phyloP scores from a whole-genome alignment of 2,888 invertebrate species.

The Mystacides longicornis region DNA sequence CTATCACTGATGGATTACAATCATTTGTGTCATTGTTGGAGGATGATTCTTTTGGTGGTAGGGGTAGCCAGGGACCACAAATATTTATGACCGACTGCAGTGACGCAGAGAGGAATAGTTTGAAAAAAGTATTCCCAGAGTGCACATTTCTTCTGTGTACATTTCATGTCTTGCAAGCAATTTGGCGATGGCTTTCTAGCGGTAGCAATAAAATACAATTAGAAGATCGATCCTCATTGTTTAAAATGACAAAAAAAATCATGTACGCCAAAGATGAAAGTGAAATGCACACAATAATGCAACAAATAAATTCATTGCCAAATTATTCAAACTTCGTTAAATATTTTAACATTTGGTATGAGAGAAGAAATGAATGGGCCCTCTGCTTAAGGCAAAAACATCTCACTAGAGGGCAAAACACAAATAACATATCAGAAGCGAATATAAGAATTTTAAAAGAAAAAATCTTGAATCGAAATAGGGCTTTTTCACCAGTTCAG shows the following conservation, averaged over 20 bases:
- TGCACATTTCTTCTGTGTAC: not conserved
- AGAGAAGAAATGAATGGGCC: not conserved
- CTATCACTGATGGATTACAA: slow-evolving; percentile 1
- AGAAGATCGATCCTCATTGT: not conserved
- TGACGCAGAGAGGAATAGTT: not conserved
- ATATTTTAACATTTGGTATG: not conserved
- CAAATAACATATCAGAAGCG: not conserved
- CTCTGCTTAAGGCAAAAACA: not conserved
- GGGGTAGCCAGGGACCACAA: not conserved
- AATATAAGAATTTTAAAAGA: not conserved
- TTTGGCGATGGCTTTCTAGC: not conserved
- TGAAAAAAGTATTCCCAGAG: not conserved
- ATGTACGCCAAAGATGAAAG: not conserved
- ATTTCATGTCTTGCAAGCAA: not conserved
- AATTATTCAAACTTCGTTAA: not conserved
- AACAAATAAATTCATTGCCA: not conserved
- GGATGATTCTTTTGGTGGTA: not conserved
- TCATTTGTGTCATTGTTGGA: not conserved
- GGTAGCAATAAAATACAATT: not conserved
- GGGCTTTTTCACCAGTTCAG: not conserved
- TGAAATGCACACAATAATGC: not conserved
- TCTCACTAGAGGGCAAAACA: not conserved
- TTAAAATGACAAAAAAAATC: not conserved
- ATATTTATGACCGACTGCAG: not conserved
- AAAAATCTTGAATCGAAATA: not conserved